phyloP scores from a whole-genome alignment of 2,888 invertebrate genomes.

The Amphimallon solstitiale region DNA sequence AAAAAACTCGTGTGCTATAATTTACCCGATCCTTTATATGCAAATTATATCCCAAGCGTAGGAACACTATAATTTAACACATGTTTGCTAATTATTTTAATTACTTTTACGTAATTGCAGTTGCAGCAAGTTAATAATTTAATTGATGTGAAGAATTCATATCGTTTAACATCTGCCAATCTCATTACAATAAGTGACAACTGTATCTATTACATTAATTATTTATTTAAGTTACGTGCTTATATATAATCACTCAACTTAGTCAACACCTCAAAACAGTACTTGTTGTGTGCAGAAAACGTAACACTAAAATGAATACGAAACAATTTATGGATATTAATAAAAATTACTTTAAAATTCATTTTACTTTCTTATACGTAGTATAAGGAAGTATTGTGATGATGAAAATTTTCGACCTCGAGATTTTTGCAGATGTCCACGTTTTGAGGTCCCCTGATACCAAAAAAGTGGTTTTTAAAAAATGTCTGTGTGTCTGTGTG shows the following conservation, averaged over 20 bases:
- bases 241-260: neutral
- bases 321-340: neutral
- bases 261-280: neutral
- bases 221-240: neutral
- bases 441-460: too few relatives aligned
- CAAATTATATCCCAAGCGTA: too few relatives aligned
- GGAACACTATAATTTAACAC: too few relatives aligned
- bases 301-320: neutral
- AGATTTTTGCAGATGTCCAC: too few relatives aligned
- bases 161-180: slow-evolving; percentile 7
- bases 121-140: neutral
- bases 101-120: neutral
- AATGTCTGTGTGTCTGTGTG: too few relatives aligned
- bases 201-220: neutral
- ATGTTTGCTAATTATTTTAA: too few relatives aligned
- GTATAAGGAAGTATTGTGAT: too few relatives aligned
- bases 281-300: neutral
- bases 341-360: slow-evolving; percentile 5
- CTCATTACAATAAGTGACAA: neutral
- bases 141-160: neutral
- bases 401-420: too few relatives aligned
- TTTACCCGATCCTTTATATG: too few relatives aligned
- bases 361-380: too few relatives aligned
- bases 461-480: too few relatives aligned
- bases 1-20: too few relatives aligned